A percentile compares a stretch with the other conserved stretches of the same genome.
Evolutionary conservation across 2,113 vertebrate genomes (phyloP).

Genomic region (Eurystomus gularis): DNA sequence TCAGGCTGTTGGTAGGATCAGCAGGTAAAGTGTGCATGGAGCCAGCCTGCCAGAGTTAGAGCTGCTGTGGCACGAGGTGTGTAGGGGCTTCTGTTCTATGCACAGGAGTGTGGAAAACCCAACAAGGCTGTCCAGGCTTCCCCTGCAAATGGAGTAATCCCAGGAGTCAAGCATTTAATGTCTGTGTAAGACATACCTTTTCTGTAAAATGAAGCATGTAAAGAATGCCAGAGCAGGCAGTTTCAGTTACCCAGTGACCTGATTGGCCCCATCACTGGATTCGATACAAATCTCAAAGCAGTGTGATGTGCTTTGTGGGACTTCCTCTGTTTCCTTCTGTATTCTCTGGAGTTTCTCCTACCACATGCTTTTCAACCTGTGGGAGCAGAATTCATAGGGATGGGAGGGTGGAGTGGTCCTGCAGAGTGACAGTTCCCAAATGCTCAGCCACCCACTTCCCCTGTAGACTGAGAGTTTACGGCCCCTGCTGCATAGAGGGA

Average conservation of each 20-base stretch:
- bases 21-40: not conserved
- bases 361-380: not conserved
- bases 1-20: not conserved
- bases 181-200: not conserved
- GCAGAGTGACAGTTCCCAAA: not conserved
- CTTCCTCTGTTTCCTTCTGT: not conserved
- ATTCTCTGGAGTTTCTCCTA: not conserved
- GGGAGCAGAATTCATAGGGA: not conserved
- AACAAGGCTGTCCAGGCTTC: not conserved
- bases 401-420: not conserved
- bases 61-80: not conserved
- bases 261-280: not conserved
- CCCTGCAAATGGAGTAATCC: not conserved
- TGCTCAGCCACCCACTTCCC: not conserved
- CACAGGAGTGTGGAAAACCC: not conserved
- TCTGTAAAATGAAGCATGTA: not conserved
- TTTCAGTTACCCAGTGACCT: not conserved
- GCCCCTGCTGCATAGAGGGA: not conserved
- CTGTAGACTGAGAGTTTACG: not conserved
- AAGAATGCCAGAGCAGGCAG: not conserved
- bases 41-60: not conserved
- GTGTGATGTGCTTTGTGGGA: not conserved
- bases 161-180: not conserved
- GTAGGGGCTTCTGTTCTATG: not conserved
- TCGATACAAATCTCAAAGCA: not conserved